Base-by-base conservation (phyloP, 2,113 vertebrate species). In the Picathartes gymnocephalus region DNA sequence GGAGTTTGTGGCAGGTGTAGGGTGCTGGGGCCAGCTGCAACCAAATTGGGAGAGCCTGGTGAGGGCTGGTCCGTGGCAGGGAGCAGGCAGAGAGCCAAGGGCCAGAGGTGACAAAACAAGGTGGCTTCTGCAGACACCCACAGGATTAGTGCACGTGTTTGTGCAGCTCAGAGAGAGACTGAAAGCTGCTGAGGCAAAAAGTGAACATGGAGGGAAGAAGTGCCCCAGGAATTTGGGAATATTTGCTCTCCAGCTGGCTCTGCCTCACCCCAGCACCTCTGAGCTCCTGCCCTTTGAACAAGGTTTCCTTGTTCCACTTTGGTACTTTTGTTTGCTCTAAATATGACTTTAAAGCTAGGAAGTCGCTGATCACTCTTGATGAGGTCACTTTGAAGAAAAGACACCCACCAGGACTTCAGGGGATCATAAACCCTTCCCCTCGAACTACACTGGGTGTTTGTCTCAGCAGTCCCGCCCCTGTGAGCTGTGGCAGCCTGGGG, bases 401-500 rank as follows among this genome's bases (percentile, higher is more conserved):
- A 1, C 13, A 80, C 15, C 4, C 23, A 45, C 3, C 8, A 47
- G 20, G 19, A 10, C 60, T 37, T 19, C 21, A 54, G 42, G 19
- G 16, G 13, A 23, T 39, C 23, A 20, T 2, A 18, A 24, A 23
- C 11, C 21, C 19, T 24, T 69, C 18, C 11, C 42, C 45, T 60
- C 10, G 44, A 7, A 30, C 0, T 17, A 4, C 13, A 0, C 12
- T 11, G 15, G 2, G 24, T 80, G 27, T 7, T 20, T 28, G 17
- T 16, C 27, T 2, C 21, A 28, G 30, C 17, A 42, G 31, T 4
- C 8, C n/a, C 13, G 6, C 33, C 40, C 10, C 17, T 13, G 37
- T n/a, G 23, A 50, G 37, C 8, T 2, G 31, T 7, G 28, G 19
- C 22, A 61, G 22, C 37, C 28, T 44, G 28, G 13, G 27, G 15